Evolutionary conservation across 1,140 invertebrate species (phyloP).

Genomic region (Steinernema feltiae): DNA sequence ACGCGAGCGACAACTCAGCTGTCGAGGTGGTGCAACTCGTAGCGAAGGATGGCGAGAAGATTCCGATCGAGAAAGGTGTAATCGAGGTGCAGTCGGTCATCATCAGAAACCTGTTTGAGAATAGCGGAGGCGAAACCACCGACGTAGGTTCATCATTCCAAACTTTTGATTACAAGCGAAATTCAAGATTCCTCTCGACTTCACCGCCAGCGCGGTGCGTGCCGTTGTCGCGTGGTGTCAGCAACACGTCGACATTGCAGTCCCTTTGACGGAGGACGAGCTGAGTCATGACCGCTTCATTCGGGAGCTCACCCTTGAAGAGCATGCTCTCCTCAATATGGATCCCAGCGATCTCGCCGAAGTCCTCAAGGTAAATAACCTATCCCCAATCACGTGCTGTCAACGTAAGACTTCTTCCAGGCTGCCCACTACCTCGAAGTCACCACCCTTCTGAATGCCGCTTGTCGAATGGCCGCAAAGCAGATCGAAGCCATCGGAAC

Average conservation of each 20-base stretch:
- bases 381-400: too few relatives aligned
- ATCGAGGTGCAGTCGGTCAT: background rate
- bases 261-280: background rate
- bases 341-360: background rate
- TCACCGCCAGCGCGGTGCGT: background rate
- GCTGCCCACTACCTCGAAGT: background rate
- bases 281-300: background rate
- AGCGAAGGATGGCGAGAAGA: background rate
- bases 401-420: too few relatives aligned
- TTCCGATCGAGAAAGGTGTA: background rate
- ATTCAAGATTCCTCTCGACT: background rate
- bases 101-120: background rate
- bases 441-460: background rate
- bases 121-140: background rate
- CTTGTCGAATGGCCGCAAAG: background rate
- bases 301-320: background rate
- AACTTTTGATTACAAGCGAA: too few relatives aligned
- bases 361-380: background rate
- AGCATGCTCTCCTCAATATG: background rate
- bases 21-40: background rate
- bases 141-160: too few relatives aligned
- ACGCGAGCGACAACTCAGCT: too few relatives aligned
- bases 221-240: background rate
- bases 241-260: background rate
- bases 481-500: background rate